Percentiles rank a stretch among this genome's conserved stretches.
Conservation (phyloP, 2,113 vertebrate genomes). For the Triplophysa siluroides region DNA sequence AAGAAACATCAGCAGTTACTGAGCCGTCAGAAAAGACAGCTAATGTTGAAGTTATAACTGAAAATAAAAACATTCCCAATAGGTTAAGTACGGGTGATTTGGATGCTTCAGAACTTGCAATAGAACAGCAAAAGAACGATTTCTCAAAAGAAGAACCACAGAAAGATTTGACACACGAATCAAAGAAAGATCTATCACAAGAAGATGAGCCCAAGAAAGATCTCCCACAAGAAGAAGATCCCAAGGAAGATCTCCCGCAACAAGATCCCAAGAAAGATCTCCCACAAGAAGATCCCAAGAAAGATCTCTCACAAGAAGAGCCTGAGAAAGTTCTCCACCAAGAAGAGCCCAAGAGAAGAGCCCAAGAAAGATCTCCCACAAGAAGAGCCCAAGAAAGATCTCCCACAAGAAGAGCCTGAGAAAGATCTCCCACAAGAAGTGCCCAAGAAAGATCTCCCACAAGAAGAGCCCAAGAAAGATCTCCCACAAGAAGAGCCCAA, state of each 20-base stretch:
- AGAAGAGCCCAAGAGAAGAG: too few relatives aligned
- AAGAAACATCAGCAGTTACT: constrained; percentile 31
- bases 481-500: background rate
- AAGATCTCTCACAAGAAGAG: background rate
- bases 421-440: background rate
- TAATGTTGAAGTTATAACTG: constrained; percentile 22
- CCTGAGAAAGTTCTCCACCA: background rate
- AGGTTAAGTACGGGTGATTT: too few relatives aligned
- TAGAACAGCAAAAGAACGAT: background rate
- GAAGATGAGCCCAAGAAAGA: background rate
- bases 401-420: background rate
- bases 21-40: constrained; percentile 39
- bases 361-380: background rate
- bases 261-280: background rate
- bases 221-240: background rate
- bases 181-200: background rate
- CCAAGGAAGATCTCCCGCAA: background rate
- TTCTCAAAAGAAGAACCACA: background rate
- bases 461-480: background rate
- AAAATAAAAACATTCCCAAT: background rate
- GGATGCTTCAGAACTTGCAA: background rate
- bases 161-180: background rate
- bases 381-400: background rate
- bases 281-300: background rate
- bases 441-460: background rate